Evolutionary conservation across 1,140 invertebrate species (phyloP).

Genomic region (Trichonephila inaurata): DNA sequence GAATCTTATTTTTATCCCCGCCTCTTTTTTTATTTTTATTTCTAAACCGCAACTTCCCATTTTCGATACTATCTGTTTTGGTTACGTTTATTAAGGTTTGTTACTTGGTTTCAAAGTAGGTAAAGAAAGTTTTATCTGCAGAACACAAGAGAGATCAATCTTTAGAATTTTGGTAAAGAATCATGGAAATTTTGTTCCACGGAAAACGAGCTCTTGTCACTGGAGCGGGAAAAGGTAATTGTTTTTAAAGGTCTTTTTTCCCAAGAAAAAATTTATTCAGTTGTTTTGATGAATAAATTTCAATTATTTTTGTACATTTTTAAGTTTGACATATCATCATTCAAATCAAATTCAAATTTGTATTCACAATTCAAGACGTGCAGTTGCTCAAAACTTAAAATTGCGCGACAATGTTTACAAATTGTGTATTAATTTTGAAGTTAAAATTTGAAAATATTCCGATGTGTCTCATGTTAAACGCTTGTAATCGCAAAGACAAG

Average conservation of each 20-base stretch:
- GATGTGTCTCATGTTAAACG: no score
- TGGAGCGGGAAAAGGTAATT: constrained; percentile 88
- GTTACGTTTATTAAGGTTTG: not conserved
- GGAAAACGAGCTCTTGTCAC: constrained; percentile 91
- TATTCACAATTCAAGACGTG: no score
- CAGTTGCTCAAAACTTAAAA: no score
- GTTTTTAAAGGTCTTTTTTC: not conserved
- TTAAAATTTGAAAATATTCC: no score
- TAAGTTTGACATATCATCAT: no score
- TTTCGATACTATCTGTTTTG: not conserved
- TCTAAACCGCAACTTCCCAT: not conserved
- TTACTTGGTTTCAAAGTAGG: not conserved
- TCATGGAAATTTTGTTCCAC: constrained; percentile 85
- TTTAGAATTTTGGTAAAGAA: not conserved
- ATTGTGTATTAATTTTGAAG: no score
- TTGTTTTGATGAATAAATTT: not conserved
- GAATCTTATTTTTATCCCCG: not conserved
- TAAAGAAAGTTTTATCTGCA: not conserved
- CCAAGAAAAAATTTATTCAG: not conserved
- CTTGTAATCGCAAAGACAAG: no score
- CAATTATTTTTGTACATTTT: not conserved
- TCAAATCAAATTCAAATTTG: no score
- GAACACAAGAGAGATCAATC: not conserved
- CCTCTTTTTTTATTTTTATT: not conserved
- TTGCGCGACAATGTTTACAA: no score